Evolutionary conservation across 2,797 vertebrate species (phyloP).

Genomic region (Hemitrygon akajei): DNA sequence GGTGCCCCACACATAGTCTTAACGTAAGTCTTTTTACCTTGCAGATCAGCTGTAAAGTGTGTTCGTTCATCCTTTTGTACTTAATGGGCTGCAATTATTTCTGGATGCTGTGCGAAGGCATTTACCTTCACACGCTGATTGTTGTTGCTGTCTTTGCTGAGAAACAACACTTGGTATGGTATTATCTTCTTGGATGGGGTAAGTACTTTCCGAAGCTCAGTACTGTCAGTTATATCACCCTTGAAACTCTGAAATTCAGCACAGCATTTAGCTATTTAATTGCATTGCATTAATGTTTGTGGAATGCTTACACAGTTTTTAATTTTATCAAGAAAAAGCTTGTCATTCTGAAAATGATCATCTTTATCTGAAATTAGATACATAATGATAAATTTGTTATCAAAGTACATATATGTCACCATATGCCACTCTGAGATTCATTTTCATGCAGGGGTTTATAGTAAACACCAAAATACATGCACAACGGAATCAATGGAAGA

Average conservation of each 20-base stretch:
- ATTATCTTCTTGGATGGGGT: slow-evolving; percentile 97
- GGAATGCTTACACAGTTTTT: neutral
- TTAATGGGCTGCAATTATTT: slow-evolving; percentile 95
- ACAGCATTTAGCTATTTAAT: neutral
- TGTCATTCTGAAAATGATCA: neutral
- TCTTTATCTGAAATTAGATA: neutral
- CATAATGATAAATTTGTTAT: too few species aligned
- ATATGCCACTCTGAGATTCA: too few species aligned
- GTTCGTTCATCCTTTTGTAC: slow-evolving; percentile 84
- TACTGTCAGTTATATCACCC: neutral
- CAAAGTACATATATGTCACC: too few species aligned
- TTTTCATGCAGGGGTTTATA: too few species aligned
- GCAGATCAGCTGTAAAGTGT: slow-evolving; percentile 88
- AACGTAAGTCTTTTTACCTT: neutral
- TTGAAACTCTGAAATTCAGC: neutral
- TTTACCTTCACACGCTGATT: slow-evolving; percentile 93
- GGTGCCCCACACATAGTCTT: neutral
- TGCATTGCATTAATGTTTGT: neutral
- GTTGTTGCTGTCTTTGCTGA: slow-evolving; percentile 96
- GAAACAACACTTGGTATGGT: slow-evolving; percentile 94
- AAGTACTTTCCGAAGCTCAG: slow-evolving; percentile 44
- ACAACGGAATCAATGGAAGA: too few species aligned
- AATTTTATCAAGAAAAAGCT: neutral
- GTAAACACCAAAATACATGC: too few species aligned
- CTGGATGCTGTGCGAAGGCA: slow-evolving; percentile 97